Conservation (phyloP, 2,113 vertebrate species). For the Hippocampus guttulatus region DNA sequence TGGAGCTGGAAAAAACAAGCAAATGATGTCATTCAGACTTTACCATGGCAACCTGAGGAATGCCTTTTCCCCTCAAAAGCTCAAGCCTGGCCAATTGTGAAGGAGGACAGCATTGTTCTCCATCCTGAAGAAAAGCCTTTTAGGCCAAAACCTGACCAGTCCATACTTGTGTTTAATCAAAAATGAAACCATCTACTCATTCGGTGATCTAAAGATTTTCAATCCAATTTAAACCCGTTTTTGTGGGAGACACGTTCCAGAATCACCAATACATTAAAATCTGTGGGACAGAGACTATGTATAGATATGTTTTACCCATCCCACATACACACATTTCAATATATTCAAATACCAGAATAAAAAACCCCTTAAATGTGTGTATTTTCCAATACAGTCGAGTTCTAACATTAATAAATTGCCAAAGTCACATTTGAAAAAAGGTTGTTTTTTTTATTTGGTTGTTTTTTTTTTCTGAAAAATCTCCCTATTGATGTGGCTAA, state of each 20-base stretch:
- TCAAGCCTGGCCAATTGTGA: slow-evolving; percentile 17
- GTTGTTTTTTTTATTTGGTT: too few species aligned
- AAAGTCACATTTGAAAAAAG: too few species aligned
- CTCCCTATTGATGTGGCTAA: too few species aligned
- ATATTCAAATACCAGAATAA: too few species aligned
- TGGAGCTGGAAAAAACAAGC: slow-evolving; percentile 39
- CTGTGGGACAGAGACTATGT: too few species aligned
- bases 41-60: slow-evolving; percentile 69
- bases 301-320: too few species aligned
- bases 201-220: neutral
- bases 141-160: slow-evolving; percentile 36
- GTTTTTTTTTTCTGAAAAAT: too few species aligned
- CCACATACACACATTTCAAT: too few species aligned
- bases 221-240: neutral
- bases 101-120: slow-evolving; percentile 11
- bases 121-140: slow-evolving; percentile 29
- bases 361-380: too few species aligned
- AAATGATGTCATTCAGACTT: slow-evolving; percentile 63
- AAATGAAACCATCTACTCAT: slow-evolving; percentile 16
- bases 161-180: slow-evolving; percentile 24
- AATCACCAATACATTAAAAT: neutral
- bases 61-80: slow-evolving; percentile 52
- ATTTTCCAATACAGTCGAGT: neutral
- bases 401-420: too few species aligned
- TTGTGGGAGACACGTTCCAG: neutral